Conservation (phyloP, 2,888 invertebrate species). For the Drosophila sordidapex region DNA sequence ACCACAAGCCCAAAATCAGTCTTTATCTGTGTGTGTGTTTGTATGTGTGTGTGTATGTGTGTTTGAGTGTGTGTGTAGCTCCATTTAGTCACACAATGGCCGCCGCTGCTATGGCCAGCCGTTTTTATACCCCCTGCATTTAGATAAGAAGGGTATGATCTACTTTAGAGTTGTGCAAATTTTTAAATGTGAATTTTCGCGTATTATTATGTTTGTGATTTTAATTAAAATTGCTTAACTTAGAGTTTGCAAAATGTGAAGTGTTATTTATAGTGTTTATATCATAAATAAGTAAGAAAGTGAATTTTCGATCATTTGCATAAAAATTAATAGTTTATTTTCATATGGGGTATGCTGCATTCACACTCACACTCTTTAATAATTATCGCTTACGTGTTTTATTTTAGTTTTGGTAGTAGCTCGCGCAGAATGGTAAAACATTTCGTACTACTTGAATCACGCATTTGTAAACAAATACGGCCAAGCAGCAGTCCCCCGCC, state of each 20-base stretch:
- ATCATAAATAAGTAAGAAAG: neutral
- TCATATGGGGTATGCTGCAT: constrained; percentile 20
- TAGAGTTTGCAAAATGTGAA: neutral
- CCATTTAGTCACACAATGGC: constrained; percentile 67
- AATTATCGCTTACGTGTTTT: constrained; percentile 9
- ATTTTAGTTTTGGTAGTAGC: constrained; percentile 37
- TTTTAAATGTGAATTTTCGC: neutral
- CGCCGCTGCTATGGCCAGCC: constrained; percentile 43
- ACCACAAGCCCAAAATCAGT: constrained; percentile 43
- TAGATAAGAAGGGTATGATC: neutral
- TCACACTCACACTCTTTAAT: neutral
- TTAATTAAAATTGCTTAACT: neutral
- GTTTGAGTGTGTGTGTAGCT: constrained; percentile 42
- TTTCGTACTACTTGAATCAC: constrained; percentile 78
- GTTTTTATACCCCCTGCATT: constrained; percentile 22
- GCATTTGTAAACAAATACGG: constrained; percentile 80
- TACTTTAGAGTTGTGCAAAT: neutral
- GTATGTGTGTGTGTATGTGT: neutral
- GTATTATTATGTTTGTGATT: neutral
- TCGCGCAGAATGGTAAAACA: constrained; percentile 58
- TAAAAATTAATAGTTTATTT: neutral
- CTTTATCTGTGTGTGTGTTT: constrained; percentile 1
- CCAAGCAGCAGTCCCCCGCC: constrained; percentile 24
- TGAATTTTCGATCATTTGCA: fast-evolving
- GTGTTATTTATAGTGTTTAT: neutral